Conservation (phyloP, 2,797 vertebrate genomes). For the Clarias pachynema region DNA sequence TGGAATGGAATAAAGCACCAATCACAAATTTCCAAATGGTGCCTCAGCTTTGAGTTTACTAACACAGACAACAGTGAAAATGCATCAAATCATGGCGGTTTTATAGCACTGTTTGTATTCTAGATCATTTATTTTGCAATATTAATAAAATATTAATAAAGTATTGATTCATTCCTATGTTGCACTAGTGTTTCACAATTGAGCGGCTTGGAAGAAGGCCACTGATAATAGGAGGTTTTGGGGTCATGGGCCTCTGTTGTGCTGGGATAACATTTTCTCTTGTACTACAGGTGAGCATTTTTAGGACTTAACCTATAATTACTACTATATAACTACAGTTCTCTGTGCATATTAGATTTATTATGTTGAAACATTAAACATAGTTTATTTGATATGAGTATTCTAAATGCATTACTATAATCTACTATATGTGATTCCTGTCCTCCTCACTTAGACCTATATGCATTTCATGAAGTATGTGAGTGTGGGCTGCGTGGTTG, state of each 20-base stretch:
- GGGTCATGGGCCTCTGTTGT: conserved; percentile 84
- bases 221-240: conserved; percentile 85
- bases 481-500: conserved; percentile 82
- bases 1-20: background rate
- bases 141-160: conserved; percentile 6
- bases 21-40: conserved; percentile 2
- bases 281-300: conserved; percentile 79
- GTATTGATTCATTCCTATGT: conserved; percentile 8
- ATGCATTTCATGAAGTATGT: conserved; percentile 83
- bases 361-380: background rate
- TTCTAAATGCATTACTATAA: background rate
- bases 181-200: conserved; percentile 84
- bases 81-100: background rate
- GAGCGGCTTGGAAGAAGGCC: conserved; percentile 86
- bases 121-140: conserved; percentile 9
- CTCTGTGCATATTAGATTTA: background rate
- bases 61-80: background rate
- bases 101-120: background rate
- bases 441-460: conserved; percentile 63
- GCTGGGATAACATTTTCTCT: conserved; percentile 84
- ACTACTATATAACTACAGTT: background rate
- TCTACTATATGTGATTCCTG: background rate
- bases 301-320: background rate
- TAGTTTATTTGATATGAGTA: background rate
- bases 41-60: background rate